Conservation (phyloP, 2,888 invertebrate species). For the Erebia epiphron region DNA sequence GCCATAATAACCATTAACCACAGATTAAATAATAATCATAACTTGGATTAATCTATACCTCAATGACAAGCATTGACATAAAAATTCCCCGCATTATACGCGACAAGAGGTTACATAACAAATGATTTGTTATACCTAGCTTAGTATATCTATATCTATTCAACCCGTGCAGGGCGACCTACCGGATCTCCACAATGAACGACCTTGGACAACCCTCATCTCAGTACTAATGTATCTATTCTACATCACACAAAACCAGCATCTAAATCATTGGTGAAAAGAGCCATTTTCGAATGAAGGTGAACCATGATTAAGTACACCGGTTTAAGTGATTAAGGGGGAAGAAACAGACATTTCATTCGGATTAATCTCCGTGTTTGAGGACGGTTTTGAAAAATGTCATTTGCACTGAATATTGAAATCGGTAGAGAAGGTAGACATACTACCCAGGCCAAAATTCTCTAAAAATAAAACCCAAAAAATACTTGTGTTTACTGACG, state of each 20-base stretch:
- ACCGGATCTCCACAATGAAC: slow-evolving; percentile 67
- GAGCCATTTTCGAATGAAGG: slow-evolving; percentile 21
- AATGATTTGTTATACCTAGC: slow-evolving; percentile 22
- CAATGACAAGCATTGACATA: neutral
- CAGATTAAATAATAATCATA: too few relatives aligned
- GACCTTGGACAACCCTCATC: slow-evolving; percentile 75
- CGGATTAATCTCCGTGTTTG: slow-evolving; percentile 31
- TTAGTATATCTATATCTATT: slow-evolving; percentile 3
- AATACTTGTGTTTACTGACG: too few relatives aligned
- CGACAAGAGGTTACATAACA: slow-evolving; percentile 28
- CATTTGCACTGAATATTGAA: neutral
- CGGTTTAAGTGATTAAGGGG: slow-evolving; percentile 39
- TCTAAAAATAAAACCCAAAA: too few relatives aligned
- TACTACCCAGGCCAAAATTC: too few relatives aligned
- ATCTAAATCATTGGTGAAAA: slow-evolving; percentile 24
- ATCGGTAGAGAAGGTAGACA: too few relatives aligned
- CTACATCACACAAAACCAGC: slow-evolving; percentile 23
- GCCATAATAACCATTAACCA: too few relatives aligned
- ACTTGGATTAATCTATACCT: too few relatives aligned
- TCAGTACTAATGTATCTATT: slow-evolving; percentile 28
- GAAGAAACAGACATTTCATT: slow-evolving; percentile 33
- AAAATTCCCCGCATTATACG: slow-evolving; percentile 5
- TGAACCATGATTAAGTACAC: slow-evolving; percentile 34
- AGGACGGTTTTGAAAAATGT: slow-evolving; percentile 4
- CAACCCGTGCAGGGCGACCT: slow-evolving; percentile 33